Percentiles rank a stretch among this genome's conserved stretches.
Conservation (phyloP, 2,888 invertebrate genomes). For the Falcaria lacertinaria region DNA sequence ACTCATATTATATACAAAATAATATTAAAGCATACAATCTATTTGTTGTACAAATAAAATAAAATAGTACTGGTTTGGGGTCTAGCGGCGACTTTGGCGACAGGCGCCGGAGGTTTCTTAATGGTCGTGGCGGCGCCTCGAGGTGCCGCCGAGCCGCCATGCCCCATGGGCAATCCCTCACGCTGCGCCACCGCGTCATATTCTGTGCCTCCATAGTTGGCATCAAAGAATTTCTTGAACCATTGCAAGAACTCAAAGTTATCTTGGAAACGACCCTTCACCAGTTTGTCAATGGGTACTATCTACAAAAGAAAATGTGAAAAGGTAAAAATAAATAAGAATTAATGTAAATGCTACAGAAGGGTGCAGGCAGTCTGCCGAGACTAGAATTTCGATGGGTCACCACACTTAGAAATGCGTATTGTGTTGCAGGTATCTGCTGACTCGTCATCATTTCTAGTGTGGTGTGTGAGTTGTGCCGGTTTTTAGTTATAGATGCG, state of each 20-base stretch:
- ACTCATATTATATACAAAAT: slow-evolving; percentile 6
- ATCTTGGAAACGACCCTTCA: slow-evolving; percentile 99
- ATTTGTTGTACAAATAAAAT: slow-evolving; percentile 23
- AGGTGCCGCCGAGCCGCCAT: slow-evolving; percentile 82
- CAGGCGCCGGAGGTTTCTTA: slow-evolving; percentile 68
- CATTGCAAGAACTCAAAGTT: slow-evolving; percentile 99
- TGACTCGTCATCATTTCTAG: slow-evolving; percentile 28
- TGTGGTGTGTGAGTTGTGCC: slow-evolving; percentile 32
- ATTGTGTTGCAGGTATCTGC: not conserved
- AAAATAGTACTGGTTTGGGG: slow-evolving; percentile 80
- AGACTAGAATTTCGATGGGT: slow-evolving; percentile 17
- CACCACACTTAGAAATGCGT: slow-evolving; percentile 35
- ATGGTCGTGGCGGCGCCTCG: slow-evolving; percentile 55
- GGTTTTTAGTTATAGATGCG: slow-evolving; percentile 41
- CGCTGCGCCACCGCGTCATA: slow-evolving; percentile 95
- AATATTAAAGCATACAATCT: slow-evolving; percentile 14
- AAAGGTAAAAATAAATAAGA: slow-evolving; percentile 54
- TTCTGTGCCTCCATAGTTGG: slow-evolving; percentile 96
- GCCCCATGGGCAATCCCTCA: slow-evolving; percentile 91
- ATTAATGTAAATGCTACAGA: slow-evolving; percentile 34
- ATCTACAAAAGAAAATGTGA: slow-evolving; percentile 84
- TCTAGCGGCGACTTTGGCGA: slow-evolving; percentile 81
- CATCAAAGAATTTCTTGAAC: slow-evolving; percentile 99
- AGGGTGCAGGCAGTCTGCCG: slow-evolving; percentile 42
- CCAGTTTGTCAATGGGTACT: slow-evolving; percentile 95